Conservation (phyloP, 1,140 invertebrate genomes). For the Antheraea pernyi region DNA sequence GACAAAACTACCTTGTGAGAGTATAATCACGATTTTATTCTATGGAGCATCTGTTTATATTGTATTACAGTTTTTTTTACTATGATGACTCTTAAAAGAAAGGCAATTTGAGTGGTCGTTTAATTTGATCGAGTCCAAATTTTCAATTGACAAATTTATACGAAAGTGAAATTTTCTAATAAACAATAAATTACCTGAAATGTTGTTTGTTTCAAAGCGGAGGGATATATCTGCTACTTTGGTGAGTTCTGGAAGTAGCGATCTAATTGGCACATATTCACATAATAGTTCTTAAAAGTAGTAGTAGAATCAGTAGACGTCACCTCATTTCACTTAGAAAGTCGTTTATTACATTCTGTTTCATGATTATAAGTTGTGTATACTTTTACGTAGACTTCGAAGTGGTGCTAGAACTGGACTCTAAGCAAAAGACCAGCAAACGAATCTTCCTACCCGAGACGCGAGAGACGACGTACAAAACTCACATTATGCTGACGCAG, state of each 20-base stretch:
- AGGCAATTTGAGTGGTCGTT: too few species aligned
- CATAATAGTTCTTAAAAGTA: background rate
- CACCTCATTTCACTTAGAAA: slow-evolving; percentile 1
- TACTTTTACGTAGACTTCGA: slow-evolving; percentile 49
- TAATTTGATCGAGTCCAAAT: too few species aligned
- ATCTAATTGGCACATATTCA: slow-evolving; percentile 4
- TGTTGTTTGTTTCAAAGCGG: slow-evolving; percentile 69
- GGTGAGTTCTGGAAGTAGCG: slow-evolving; percentile 62
- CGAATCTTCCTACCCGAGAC: slow-evolving; percentile 58
- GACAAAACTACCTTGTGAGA: too few species aligned
- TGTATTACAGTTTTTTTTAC: too few species aligned
- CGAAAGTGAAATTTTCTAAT: background rate
- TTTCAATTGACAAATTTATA: too few species aligned
- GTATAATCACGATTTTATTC: too few species aligned
- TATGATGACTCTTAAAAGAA: too few species aligned
- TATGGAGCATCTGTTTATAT: too few species aligned
- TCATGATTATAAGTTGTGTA: background rate
- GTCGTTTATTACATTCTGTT: background rate
- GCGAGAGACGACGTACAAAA: slow-evolving; percentile 53
- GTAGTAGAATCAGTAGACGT: background rate
- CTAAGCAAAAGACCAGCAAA: slow-evolving; percentile 62
- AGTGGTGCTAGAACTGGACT: slow-evolving; percentile 65
- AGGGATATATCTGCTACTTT: slow-evolving; percentile 77
- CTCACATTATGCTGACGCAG: slow-evolving; percentile 55
- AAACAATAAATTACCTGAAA: background rate